Evolutionary conservation across 2,888 invertebrate species (phyloP).

Genomic region (Tethea ocularis): DNA sequence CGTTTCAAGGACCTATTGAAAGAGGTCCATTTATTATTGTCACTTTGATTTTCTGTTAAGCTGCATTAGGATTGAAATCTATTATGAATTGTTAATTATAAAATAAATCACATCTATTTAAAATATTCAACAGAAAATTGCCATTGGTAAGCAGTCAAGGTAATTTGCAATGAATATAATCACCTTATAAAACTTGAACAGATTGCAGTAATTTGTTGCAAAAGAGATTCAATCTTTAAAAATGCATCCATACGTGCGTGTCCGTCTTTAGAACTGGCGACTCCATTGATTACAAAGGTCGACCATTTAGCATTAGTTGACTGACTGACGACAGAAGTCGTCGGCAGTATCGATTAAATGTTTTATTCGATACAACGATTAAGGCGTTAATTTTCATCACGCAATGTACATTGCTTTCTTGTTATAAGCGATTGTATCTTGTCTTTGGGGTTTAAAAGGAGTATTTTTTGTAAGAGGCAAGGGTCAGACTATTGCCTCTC

Average conservation of each 20-base stretch:
- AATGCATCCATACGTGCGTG: constrained; percentile 51
- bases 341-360: constrained; percentile 29
- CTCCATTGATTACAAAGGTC: constrained; percentile 38
- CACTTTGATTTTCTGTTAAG: not conserved
- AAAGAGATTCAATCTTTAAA: constrained; percentile 34
- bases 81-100: not conserved
- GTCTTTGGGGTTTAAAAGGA: constrained; percentile 11
- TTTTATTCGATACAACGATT: constrained; percentile 11
- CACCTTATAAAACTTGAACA: constrained; percentile 15
- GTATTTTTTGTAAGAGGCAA: constrained; percentile 21
- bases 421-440: constrained; percentile 12
- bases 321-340: constrained; percentile 19
- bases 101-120: not conserved
- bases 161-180: not conserved
- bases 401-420: constrained; percentile 2
- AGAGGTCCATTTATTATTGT: not conserved
- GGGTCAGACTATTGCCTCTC: constrained; percentile 51
- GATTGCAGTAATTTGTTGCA: constrained; percentile 20
- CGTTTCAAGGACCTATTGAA: not conserved
- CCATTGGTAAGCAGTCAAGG: not conserved
- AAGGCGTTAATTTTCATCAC: not conserved
- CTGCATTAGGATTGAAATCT: not conserved
- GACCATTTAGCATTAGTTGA: constrained; percentile 41
- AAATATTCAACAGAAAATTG: not conserved
- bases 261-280: constrained; percentile 39